Conservation (phyloP, 2,888 invertebrate species). For the Epistrophe eligans region DNA sequence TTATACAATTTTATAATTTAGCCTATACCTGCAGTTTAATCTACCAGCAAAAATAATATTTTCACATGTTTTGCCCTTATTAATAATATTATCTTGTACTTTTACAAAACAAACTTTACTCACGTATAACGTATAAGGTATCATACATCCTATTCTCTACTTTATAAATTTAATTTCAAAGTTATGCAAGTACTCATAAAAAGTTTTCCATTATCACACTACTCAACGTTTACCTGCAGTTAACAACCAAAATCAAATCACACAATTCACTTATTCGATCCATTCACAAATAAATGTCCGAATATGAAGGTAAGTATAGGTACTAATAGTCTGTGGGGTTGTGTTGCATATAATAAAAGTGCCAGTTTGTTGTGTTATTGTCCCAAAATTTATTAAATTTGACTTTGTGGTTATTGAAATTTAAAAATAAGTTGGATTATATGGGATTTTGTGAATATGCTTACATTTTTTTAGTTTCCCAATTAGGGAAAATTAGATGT, state of each 20-base stretch:
- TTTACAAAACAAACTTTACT: neutral
- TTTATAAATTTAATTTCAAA: neutral
- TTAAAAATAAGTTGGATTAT: too few species aligned
- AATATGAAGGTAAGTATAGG: neutral
- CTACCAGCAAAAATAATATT: too few species aligned
- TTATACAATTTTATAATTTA: too few species aligned
- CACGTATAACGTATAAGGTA: neutral
- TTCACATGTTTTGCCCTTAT: neutral
- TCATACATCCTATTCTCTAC: neutral
- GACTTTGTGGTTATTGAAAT: too few species aligned
- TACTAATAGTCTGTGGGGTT: neutral
- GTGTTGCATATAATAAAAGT: neutral
- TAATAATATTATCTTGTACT: neutral
- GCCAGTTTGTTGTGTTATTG: too few species aligned
- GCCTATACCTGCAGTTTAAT: too few species aligned
- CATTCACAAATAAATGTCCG: neutral
- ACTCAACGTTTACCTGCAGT: neutral
- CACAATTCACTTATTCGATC: neutral
- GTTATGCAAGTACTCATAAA: slow-evolving; percentile 9
- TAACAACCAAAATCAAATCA: slow-evolving; percentile 7
- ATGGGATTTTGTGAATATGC: too few species aligned
- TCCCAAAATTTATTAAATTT: too few species aligned
- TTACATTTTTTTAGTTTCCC: too few species aligned
- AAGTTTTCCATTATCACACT: slow-evolving; percentile 1
- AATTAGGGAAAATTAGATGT: too few species aligned